Evolutionary conservation across 2,888 invertebrate species (phyloP).

Genomic region (Thecophora atra): DNA sequence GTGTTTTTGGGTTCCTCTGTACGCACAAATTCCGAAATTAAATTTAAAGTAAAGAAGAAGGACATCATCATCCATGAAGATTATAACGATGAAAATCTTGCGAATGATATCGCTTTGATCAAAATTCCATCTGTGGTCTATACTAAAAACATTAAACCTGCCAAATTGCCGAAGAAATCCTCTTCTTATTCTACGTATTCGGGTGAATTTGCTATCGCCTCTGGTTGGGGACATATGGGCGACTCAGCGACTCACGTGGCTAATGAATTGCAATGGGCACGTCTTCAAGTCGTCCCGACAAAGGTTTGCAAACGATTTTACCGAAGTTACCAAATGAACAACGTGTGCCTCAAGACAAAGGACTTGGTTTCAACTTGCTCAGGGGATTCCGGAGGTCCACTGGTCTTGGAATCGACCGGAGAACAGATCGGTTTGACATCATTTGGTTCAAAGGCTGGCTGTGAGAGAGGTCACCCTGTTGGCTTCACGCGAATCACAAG

Average conservation of each 20-base stretch:
- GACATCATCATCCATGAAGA: conserved; percentile 55
- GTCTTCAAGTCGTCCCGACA: conserved; percentile 51
- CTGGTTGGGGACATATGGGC: conserved; percentile 51
- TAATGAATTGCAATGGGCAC: conserved; percentile 47
- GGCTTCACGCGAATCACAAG: conserved; percentile 54
- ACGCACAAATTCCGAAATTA: conserved; percentile 44
- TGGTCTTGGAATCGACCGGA: conserved; percentile 43
- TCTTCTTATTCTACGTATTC: conserved; percentile 46
- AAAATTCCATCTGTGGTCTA: conserved; percentile 51
- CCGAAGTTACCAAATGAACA: conserved; percentile 19
- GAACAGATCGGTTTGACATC: conserved; percentile 57
- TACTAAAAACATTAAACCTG: conserved; percentile 21
- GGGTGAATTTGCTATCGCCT: conserved; percentile 50
- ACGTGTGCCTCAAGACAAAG: conserved; percentile 50
- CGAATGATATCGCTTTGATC: conserved; percentile 56
- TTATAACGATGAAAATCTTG: conserved; percentile 51
- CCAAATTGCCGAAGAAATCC: conserved; percentile 47
- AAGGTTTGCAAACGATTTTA: conserved; percentile 47
- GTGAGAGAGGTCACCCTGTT: conserved; percentile 54
- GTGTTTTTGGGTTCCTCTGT: conserved; percentile 52
- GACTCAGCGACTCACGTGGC: conserved; percentile 20
- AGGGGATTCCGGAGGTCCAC: conserved; percentile 62
- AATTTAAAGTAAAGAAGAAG: conserved; percentile 43
- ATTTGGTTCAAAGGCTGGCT: conserved; percentile 55
- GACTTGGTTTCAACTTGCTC: conserved; percentile 54